These are phyloP conservation scores for Reinhardtius hippoglossoides DNA, from an alignment of 2,113 vertebrate species.

Conservation along the genomic window DNA sequence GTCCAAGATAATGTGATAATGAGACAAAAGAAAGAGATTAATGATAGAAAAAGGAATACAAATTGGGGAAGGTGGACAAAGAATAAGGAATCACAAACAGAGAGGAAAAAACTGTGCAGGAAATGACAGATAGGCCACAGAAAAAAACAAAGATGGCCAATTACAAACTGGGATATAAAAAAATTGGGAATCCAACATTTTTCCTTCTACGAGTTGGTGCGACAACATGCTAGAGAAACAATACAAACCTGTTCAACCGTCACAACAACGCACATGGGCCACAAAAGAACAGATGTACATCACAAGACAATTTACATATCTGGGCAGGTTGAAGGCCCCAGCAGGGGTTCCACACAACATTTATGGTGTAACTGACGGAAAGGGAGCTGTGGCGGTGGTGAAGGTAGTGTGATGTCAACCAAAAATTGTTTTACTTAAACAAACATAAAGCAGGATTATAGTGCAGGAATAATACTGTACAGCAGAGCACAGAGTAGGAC, in stretches of 20 bases:
- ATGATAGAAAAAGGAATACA: background rate
- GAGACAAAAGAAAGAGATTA: background rate
- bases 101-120: background rate
- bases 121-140: background rate
- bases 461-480: background rate
- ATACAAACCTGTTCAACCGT: slow-evolving; percentile 27
- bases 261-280: background rate
- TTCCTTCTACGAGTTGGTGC: background rate
- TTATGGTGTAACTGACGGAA: background rate
- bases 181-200: background rate
- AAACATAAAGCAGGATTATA: background rate
- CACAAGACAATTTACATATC: background rate
- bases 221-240: background rate
- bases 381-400: no score
- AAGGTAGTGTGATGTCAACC: background rate
- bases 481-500: background rate
- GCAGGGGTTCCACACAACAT: background rate
- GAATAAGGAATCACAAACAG: background rate
- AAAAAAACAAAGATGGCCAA: background rate
- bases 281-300: background rate
- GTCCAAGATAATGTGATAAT: background rate
- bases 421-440: background rate
- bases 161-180: background rate
- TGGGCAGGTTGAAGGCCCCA: background rate
- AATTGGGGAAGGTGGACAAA: background rate